Conservation (phyloP, 2,797 vertebrate species). For the Cetoscarus ocellatus region DNA sequence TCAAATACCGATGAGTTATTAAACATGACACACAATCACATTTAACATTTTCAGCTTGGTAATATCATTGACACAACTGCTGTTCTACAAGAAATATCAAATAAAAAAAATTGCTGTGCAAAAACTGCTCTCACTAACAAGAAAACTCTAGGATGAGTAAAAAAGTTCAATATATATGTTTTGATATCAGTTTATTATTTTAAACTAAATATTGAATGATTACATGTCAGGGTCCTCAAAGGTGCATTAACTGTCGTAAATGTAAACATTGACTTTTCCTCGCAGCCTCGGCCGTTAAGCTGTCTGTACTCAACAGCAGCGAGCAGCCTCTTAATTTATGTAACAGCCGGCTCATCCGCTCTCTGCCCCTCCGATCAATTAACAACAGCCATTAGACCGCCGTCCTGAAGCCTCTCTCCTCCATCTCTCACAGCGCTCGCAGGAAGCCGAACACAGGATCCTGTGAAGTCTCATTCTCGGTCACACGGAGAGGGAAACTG, state of each 20-base stretch:
- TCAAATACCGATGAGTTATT: too few relatives aligned
- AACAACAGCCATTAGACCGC: conserved; percentile 22
- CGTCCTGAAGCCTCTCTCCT: neutral
- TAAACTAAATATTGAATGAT: too few relatives aligned
- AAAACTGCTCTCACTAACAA: too few relatives aligned
- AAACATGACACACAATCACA: too few relatives aligned
- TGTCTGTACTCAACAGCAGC: neutral
- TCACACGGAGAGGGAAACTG: conserved; percentile 53
- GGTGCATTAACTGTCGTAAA: neutral
- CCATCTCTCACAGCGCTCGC: neutral
- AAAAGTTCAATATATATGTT: too few relatives aligned
- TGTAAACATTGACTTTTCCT: neutral
- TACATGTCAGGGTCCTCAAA: neutral
- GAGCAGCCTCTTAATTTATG: conserved; percentile 23
- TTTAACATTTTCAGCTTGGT: too few relatives aligned
- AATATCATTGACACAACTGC: too few relatives aligned
- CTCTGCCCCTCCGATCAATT: conserved; percentile 28
- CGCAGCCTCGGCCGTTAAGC: neutral
- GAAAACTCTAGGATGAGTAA: too few relatives aligned
- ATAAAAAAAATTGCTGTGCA: too few relatives aligned
- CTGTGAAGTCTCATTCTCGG: neutral
- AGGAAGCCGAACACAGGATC: neutral
- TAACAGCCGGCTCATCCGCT: neutral
- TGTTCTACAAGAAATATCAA: too few relatives aligned
- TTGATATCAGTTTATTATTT: too few relatives aligned